Conservation (phyloP, 2,113 vertebrate species). For the Trachemys scripta region DNA sequence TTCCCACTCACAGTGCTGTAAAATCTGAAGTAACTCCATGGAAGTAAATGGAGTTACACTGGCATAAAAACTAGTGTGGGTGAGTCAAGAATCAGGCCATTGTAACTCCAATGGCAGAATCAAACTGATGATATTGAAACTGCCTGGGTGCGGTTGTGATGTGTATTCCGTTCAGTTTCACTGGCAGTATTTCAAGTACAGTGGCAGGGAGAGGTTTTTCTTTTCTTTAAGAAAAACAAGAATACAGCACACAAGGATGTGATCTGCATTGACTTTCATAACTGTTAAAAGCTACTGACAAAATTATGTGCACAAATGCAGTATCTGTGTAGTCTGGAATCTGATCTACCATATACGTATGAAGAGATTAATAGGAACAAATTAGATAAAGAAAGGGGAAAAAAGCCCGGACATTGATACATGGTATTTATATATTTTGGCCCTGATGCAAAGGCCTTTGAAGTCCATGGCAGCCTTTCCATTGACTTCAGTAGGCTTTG, state of each 20-base stretch:
- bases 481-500: background rate
- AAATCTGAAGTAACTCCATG: background rate
- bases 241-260: background rate
- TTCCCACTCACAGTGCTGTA: background rate
- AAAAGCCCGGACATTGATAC: background rate
- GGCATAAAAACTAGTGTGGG: background rate
- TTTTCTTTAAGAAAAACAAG: background rate
- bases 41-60: conserved; percentile 14
- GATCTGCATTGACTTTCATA: background rate
- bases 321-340: background rate
- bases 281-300: background rate
- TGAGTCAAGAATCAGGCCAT: background rate
- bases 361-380: background rate
- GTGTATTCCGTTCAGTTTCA: background rate
- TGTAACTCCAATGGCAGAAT: background rate
- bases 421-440: background rate
- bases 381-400: background rate
- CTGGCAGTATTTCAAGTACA: background rate
- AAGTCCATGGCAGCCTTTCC: background rate
- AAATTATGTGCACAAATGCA: background rate
- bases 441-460: background rate
- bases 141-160: background rate
- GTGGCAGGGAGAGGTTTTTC: background rate
- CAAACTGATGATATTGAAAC: background rate
- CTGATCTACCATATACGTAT: background rate